phyloP scores from a whole-genome alignment of 2,888 invertebrate genomes.

The Epinotia nisella region DNA sequence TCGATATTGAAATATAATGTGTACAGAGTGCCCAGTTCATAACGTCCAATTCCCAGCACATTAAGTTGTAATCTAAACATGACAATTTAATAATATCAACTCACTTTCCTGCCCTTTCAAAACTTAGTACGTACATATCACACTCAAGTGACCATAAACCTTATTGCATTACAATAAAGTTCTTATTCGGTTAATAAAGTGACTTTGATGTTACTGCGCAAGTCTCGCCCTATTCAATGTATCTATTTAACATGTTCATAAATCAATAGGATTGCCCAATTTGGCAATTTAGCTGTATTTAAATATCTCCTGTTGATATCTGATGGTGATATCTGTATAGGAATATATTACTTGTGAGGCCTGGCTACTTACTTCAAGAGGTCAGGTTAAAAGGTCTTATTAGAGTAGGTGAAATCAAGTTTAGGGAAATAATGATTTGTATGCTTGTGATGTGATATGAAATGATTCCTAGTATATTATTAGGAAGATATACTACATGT shows the following conservation, averaged over 20 bases:
- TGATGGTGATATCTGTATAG: conserved; percentile 24
- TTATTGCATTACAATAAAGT: not conserved
- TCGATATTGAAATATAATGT: too few species aligned
- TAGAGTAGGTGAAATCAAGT: conserved; percentile 3
- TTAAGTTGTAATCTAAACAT: not conserved
- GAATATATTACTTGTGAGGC: conserved; percentile 14
- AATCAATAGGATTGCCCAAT: conserved; percentile 56
- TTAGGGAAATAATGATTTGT: not conserved
- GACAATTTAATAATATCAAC: not conserved
- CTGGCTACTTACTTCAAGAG: conserved; percentile 17
- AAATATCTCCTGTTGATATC: conserved; percentile 23
- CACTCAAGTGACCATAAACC: not conserved
- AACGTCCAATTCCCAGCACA: not conserved
- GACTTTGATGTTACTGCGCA: conserved; percentile 11
- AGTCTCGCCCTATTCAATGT: conserved; percentile 41
- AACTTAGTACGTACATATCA: not conserved
- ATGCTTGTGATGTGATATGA: too few species aligned
- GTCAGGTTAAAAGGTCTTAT: conserved; percentile 13
- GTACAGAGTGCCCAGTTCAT: not conserved
- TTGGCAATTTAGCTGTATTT: conserved; percentile 52
- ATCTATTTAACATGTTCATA: conserved; percentile 47
- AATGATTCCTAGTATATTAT: too few species aligned
- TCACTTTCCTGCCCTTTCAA: not conserved
- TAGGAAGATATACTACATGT: too few species aligned
- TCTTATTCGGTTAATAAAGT: not conserved